phyloP scores from a whole-genome alignment of 2,797 vertebrate species.

The Melanotaenia boesemani region DNA sequence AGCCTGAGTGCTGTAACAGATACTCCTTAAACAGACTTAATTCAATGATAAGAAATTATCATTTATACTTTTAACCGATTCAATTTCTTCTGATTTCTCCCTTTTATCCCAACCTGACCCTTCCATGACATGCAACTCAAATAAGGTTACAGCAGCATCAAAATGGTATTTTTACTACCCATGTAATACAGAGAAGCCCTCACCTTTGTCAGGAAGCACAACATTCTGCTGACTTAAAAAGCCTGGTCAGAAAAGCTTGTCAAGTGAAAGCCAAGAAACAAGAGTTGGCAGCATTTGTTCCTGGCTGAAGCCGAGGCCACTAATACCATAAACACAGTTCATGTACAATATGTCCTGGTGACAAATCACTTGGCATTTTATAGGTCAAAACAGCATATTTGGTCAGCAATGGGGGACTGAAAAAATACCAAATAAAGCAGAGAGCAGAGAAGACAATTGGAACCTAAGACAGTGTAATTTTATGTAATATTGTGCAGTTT shows the following conservation, averaged over 20 bases:
- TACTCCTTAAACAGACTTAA: too few relatives aligned
- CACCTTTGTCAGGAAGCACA: slow-evolving; percentile 30
- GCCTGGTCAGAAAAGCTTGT: slow-evolving; percentile 37
- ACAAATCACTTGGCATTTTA: slow-evolving; percentile 36
- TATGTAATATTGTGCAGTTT: background rate
- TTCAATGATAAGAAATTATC: too few relatives aligned
- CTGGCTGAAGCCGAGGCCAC: slow-evolving; percentile 43
- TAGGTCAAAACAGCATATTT: slow-evolving; percentile 29
- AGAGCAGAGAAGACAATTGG: background rate
- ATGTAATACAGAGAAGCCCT: slow-evolving; percentile 23
- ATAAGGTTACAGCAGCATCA: background rate
- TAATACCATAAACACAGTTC: slow-evolving; percentile 40
- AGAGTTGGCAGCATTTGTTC: slow-evolving; percentile 41
- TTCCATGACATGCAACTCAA: slow-evolving; percentile 19
- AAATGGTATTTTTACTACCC: slow-evolving; percentile 20
- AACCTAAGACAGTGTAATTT: background rate
- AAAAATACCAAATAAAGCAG: background rate
- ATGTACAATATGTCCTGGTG: slow-evolving; percentile 27
- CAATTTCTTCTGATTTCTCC: background rate
- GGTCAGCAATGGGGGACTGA: background rate
- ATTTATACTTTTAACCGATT: background rate
- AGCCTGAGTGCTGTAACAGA: too few relatives aligned
- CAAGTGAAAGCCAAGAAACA: slow-evolving; percentile 48
- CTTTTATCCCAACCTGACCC: background rate
- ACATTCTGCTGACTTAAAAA: slow-evolving; percentile 29